phyloP scores from a whole-genome alignment of 64 coral and sea anemone genomes.

The Acropora tenuis region DNA sequence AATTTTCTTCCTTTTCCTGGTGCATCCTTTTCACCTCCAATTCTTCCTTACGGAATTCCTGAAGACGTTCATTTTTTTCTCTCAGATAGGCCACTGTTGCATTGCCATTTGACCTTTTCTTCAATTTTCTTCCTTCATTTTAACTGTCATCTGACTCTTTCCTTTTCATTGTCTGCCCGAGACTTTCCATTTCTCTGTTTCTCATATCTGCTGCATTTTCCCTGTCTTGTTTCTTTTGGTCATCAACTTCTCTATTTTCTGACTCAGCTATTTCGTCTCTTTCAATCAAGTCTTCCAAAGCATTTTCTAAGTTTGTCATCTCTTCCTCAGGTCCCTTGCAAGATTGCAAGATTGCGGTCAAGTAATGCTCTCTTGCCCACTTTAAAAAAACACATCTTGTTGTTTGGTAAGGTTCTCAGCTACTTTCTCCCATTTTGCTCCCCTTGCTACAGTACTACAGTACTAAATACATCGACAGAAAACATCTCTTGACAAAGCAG shows the following conservation, averaged over 20 bases:
- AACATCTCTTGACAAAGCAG: slow-evolving; percentile 59
- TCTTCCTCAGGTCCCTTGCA: slow-evolving; percentile 58
- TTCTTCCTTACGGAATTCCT: too few species aligned
- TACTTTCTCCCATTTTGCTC: slow-evolving; percentile 63
- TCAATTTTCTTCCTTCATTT: too few species aligned
- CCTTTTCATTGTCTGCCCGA: too few species aligned
- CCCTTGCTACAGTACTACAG: slow-evolving; percentile 62
- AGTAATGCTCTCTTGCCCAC: slow-evolving; percentile 38
- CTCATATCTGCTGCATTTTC: too few species aligned
- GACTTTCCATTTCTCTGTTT: too few species aligned
- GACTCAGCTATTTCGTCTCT: neutral
- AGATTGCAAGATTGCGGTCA: slow-evolving; percentile 50
- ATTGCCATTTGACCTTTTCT: too few species aligned
- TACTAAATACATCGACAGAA: slow-evolving; percentile 58
- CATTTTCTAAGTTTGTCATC: neutral
- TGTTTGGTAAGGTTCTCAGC: slow-evolving; percentile 53
- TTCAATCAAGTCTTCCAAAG: slow-evolving; percentile 25
- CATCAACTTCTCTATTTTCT: neutral
- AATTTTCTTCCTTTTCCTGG: too few species aligned
- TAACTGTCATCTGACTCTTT: too few species aligned
- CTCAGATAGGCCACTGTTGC: too few species aligned
- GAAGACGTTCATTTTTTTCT: too few species aligned
- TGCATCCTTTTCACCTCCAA: too few species aligned
- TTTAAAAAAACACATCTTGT: slow-evolving; percentile 43
- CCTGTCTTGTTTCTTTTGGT: neutral